Evolutionary conservation across 2,888 invertebrate genomes (phyloP), one percentile per base, ranked within the genome.

Genomic region (Dilophus febrilis): DNA sequence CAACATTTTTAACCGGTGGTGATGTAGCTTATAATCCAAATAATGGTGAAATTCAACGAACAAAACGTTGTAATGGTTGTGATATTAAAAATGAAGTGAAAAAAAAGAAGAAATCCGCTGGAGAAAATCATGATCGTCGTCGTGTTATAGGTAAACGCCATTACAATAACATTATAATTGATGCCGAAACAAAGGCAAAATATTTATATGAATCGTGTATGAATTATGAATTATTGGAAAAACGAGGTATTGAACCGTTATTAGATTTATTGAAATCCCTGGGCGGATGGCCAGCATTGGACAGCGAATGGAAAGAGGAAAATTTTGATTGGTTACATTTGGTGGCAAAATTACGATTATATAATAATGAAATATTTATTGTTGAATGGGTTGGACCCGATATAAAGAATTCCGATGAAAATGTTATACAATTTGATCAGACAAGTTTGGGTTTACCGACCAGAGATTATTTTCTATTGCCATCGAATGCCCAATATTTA

Each of bases 311-410:
- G 88, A 67, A 72, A 39, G 55, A 65, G 6, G 57, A 59, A 1
- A 58, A 66, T 17, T 85, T 84, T 50, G 74, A 83, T 53, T 78
- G 83, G 74, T 64, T 82, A 33, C 72, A 70, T 52, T 61, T 82
- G 43, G 73, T 84, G 55, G 85, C 83, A 1, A 72, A 74, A 44
- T 54, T 86, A 13, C 67, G 85, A 40, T 65, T 83, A 26, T 84
- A 77, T 53, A 90, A 90, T 58, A 88, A 87, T 52, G 85, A 86
- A 46, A 77, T 88, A 42, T 65, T 91, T 1, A 72, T 91, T 47
- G 78, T 86, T 0, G 77, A 85, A 55, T 85, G 84, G 81, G 85
- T 92, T 31, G 88, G 87, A 11, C 85, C 91, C 0, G 92, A 95
- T 56, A 87, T 92, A 42, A 87, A 87, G 56, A 86, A 92, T 59